Base-by-base conservation (phyloP, 2,113 vertebrate species). In the Romanogobio albipinnatus region DNA sequence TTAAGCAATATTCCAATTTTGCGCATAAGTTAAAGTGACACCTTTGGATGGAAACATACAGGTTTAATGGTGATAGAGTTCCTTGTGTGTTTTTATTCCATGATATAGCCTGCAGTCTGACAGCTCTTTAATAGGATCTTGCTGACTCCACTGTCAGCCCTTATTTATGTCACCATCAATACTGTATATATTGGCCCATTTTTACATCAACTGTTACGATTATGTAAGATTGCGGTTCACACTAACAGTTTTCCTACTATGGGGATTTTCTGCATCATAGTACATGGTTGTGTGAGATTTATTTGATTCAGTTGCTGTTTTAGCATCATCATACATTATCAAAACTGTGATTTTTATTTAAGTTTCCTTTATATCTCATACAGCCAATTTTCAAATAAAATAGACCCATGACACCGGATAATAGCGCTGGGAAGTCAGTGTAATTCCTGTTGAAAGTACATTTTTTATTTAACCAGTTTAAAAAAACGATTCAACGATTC, bases 101-200 rank as follows among this genome's bases (percentile, higher is more conserved):
- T 13, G 66, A 39, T 73, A 17, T 39, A 45, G 39, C 70, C 39
- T 71, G 22, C 36, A 24, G 68, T 45, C 39, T 13, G 70, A 73
- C 39, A 73, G 39, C 39, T 73, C 70, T 47, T 24, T 73, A 78
- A 78, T 36, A 26, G 49, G 76, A n/a, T 78, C 22, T 59, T 59
- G 36, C 29, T 78, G 76, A 78, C 76, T 59, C 19, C 33, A 78
- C 53, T 78, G 76, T 59, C 29, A 78, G 76, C 24, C 36, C 56
- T 33, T 43, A 78, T 78, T 43, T 36, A 39, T 77, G 53, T 56
- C 75, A 77, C 51, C 33, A 77, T 77, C 33, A 76, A 56, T 76
- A 56, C 53, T 56, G 53, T 22, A 51, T n/a, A 14, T 77, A 78
- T 59, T 59, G 10, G 29, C 26, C 53, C 19, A 45, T 73, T 39